Evolutionary conservation across 2,113 vertebrate species (phyloP).

Genomic region (Forbesichthys papilliferus): DNA sequence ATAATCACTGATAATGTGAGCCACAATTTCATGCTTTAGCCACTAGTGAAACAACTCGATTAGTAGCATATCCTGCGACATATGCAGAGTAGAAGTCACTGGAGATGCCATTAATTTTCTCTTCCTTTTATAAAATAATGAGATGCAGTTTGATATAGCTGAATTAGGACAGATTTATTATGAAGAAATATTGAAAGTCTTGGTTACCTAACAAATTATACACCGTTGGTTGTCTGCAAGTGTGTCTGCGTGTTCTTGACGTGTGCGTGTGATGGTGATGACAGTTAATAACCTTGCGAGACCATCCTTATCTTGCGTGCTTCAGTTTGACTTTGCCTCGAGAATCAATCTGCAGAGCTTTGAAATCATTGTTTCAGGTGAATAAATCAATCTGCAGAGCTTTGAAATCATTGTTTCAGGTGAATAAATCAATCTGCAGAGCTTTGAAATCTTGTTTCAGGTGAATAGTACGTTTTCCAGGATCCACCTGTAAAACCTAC

Average conservation of each 20-base stretch:
- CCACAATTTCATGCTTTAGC: neutral
- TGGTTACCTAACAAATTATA: slow-evolving; percentile 40
- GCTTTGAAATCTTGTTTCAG: too few species aligned
- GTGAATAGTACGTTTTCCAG: too few species aligned
- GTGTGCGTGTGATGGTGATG: neutral
- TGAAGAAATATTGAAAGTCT: slow-evolving; percentile 6
- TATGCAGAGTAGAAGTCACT: slow-evolving; percentile 24
- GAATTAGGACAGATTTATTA: slow-evolving; percentile 3
- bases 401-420: too few species aligned
- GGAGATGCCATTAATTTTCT: slow-evolving; percentile 1
- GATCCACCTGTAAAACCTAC: too few species aligned
- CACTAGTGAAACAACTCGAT: slow-evolving; percentile 12
- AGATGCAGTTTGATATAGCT: neutral
- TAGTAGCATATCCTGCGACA: slow-evolving; percentile 25
- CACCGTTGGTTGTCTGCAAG: slow-evolving; percentile 8
- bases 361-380: too few species aligned
- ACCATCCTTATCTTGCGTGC: too few species aligned
- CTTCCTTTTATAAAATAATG: neutral
- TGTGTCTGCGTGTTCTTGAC: too few species aligned
- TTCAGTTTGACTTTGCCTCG: too few species aligned
- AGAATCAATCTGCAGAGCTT: too few species aligned
- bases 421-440: too few species aligned
- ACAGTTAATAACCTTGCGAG: neutral
- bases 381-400: too few species aligned
- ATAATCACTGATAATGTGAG: too few species aligned